phyloP scores from a whole-genome alignment of 1,140 invertebrate genomes.

The Polyergus mexicanus region DNA sequence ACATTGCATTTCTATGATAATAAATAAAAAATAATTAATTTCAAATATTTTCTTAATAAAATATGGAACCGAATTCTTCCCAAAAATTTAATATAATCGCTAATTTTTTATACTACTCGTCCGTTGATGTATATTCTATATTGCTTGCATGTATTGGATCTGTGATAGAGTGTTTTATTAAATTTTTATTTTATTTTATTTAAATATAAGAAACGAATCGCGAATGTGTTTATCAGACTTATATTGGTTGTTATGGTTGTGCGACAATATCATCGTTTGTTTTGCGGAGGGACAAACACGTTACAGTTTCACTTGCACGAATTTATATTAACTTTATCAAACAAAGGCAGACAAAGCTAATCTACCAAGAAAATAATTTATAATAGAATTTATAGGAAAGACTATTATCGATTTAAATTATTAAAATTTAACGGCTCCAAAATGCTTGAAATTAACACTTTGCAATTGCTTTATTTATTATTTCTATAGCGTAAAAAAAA shows the following conservation, averaged over 20 bases:
- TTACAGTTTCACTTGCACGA: background rate
- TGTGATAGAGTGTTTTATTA: background rate
- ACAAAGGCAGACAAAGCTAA: too few species aligned
- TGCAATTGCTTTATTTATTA: background rate
- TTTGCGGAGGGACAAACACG: background rate
- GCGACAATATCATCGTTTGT: background rate
- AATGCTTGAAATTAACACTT: background rate
- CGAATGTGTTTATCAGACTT: background rate
- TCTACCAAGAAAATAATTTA: background rate
- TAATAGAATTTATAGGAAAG: background rate
- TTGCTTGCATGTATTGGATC: too few species aligned
- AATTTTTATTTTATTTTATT: background rate
- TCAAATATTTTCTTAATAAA: background rate
- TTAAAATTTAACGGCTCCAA: background rate
- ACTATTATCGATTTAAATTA: slow-evolving; percentile 13
- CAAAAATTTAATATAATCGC: slow-evolving; percentile 18
- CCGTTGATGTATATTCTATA: background rate
- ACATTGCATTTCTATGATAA: background rate
- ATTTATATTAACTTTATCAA: slow-evolving; percentile 1
- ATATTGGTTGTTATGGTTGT: background rate
- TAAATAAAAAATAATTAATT: slow-evolving; percentile 25
- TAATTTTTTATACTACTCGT: background rate
- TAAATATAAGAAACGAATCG: background rate
- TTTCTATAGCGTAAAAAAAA: background rate
- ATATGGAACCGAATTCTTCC: background rate